phyloP scores from a whole-genome alignment of 2,888 invertebrate genomes.

The Cyrtodaria siliqua region DNA sequence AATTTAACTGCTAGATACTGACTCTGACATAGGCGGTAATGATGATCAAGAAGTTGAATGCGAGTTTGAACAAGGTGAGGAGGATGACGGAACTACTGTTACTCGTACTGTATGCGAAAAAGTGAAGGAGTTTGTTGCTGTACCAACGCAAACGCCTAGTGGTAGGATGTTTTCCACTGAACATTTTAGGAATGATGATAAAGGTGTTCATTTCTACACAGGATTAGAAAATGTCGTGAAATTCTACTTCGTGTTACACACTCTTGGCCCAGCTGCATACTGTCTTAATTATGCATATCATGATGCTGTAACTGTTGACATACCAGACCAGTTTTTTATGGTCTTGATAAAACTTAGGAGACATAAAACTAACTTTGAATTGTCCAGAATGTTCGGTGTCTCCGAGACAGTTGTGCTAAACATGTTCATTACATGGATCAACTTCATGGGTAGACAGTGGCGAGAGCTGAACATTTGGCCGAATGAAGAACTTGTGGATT shows the following conservation, averaged over 20 bases:
- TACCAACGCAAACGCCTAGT: too few species aligned
- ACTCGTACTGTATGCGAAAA: too few species aligned
- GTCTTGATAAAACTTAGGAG: slow-evolving; percentile 47
- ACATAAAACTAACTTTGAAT: slow-evolving; percentile 40
- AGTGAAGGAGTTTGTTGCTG: too few species aligned
- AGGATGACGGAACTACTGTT: too few species aligned
- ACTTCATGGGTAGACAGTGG: slow-evolving; percentile 48
- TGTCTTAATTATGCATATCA: slow-evolving; percentile 38
- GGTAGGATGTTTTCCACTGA: too few species aligned
- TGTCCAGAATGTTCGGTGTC: slow-evolving; percentile 19
- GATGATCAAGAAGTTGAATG: too few species aligned
- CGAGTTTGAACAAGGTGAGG: too few species aligned
- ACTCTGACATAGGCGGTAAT: too few species aligned
- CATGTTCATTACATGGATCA: slow-evolving; percentile 32
- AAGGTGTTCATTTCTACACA: slow-evolving; percentile 49
- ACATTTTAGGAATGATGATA: slow-evolving; percentile 35
- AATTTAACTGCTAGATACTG: too few species aligned
- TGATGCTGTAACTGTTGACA: slow-evolving; percentile 8
- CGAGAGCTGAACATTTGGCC: slow-evolving; percentile 59
- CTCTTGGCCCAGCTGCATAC: slow-evolving; percentile 55
- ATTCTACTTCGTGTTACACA: slow-evolving; percentile 45
- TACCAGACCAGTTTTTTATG: slow-evolving; percentile 37
- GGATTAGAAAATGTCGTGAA: slow-evolving; percentile 14
- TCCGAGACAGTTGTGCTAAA: slow-evolving; percentile 20
- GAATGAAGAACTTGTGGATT: slow-evolving; percentile 46